Evolutionary conservation across 2,888 invertebrate species (phyloP), one percentile per base, ranked within the genome.

Genomic region (Atherix ibis): DNA sequence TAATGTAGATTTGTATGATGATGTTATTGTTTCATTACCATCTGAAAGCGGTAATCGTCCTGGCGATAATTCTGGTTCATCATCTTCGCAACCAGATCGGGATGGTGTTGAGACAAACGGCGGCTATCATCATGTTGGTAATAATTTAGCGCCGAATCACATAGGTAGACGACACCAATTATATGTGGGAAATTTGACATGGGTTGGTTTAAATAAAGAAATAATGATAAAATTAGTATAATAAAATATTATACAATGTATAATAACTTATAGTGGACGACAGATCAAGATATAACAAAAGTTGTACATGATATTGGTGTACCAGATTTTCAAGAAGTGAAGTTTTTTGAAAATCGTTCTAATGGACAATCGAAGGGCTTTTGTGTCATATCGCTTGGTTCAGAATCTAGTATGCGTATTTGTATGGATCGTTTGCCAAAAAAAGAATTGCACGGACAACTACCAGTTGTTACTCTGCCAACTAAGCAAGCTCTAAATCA

Each of bases 291-390:
- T 55, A 80, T 97, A 44, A 79, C 83, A 32, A 88, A 91, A 64
- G 80, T 82, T n/a, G 71, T 95, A 40, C 73, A 74, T 34, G 79
- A 81, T 45, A 70, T 88, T 47, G 95, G 95, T 31, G 84, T 95
- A 5, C 73, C 70, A 36, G 97, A 98, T 64, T 81, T 98, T 53
- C 73, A 92, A 51, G 98, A 99, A 58, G 92, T 98, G 24, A 97
- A 97, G 65, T 99, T 98, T 66, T 95, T 95, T 66, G 98, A 98
- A 64, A 98, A 98, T 67, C 76, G 97, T 50, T 84, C 92, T 22
- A 97, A 97, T 67, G 97, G 97, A 17, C 95, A 95, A 62, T 94
- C 92, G 1, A 97, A 97, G 67, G 92, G 98, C 18, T 98, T 95
- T 66, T 97, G 95, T 57, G 83, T 95, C 32, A 79, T 97, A 46